Evolutionary conservation across 2,888 invertebrate species (phyloP), one percentile per base, ranked within the genome.

Genomic region (Gari tellinella): DNA sequence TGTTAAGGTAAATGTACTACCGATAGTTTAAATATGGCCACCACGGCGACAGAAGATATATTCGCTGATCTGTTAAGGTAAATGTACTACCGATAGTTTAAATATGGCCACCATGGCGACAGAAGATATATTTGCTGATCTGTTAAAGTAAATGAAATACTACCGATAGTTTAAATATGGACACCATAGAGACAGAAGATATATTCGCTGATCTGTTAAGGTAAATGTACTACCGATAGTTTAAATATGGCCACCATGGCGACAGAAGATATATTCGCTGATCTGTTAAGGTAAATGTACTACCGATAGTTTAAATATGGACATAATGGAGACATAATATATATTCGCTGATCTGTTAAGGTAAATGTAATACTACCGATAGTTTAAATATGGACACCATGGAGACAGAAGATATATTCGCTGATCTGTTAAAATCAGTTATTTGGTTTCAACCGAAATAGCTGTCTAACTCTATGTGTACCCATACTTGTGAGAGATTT

Each of bases 121-220:
- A n/a, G n/a, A n/a, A n/a, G 31, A 31, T 31, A 31, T 31, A 31
- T 31, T 31, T 31, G 31, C 31, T 7, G 31, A 31, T 10, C 10
- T 31, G 31, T 31, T 31, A 31, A 31, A 10, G 31, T 31, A 10
- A n/a, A n/a, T n/a, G n/a, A n/a, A n/a, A n/a, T n/a, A n/a, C n/a
- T 1, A 17, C 43, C 2, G 25, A 56, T 40, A 17, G 19, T 41
- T 56, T 43, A 43, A 25, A 38, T 7, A 74, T 72, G 0, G 63
- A 74, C 26, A 64, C 80, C 31, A 75, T 86, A 40, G 65, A 80
- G 48, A 85, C 88, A 17, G 74, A 81, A 41, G 88, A 86, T 41
- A 86, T 88, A 17, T 83, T 87, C 52, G 86, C 86, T 5, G 86
- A 88, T 62, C 72, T 88, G 4, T 69, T 88, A 19, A 78, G 85